Evolutionary conservation across 2,113 vertebrate genomes (phyloP).

Genomic region (Recurvirostra avosetta): DNA sequence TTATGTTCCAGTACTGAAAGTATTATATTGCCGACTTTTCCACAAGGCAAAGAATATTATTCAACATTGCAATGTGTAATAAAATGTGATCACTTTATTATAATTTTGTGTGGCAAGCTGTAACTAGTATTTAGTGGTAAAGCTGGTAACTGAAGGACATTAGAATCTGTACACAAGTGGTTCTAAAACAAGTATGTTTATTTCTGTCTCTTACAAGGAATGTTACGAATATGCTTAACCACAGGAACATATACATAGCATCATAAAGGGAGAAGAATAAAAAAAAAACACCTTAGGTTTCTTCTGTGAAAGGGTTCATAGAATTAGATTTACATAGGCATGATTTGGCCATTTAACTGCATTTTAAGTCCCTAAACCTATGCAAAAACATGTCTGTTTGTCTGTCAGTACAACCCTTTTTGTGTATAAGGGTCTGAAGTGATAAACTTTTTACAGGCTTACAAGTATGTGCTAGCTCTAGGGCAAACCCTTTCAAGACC

Average conservation of each 20-base stretch:
- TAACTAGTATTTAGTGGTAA: background rate
- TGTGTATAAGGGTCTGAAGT: background rate
- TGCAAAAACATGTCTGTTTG: background rate
- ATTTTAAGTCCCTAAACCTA: background rate
- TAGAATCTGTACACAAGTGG: background rate
- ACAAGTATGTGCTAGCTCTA: background rate
- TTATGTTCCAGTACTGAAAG: background rate
- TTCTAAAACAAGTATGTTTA: background rate
- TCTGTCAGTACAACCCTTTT: background rate
- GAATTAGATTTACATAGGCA: background rate
- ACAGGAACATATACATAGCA: background rate
- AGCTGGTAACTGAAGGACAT: background rate
- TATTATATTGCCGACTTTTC: background rate
- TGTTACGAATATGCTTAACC: slow-evolving; percentile 21
- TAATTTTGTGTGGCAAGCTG: background rate
- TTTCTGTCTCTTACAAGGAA: background rate
- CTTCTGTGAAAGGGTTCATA: background rate
- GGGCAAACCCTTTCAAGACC: background rate
- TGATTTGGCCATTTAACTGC: background rate
- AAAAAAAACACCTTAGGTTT: background rate
- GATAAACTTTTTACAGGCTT: background rate
- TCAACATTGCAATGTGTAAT: background rate
- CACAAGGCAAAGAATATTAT: background rate
- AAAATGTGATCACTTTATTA: background rate
- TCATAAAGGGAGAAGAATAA: background rate